phyloP scores from a whole-genome alignment of 1,140 invertebrate genomes.

The Plutomurus gul region DNA sequence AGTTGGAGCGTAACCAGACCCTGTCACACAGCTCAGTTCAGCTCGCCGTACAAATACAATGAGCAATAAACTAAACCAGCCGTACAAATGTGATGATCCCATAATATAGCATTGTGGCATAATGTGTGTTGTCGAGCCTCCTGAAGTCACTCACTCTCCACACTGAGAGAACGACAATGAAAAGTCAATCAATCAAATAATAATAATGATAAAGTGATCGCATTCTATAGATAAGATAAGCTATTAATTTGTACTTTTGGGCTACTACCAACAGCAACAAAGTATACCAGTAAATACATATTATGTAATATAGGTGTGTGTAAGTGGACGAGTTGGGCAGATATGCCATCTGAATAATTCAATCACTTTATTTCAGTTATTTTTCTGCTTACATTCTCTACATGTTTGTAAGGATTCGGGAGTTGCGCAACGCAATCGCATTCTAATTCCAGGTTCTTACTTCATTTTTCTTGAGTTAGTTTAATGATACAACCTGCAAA shows the following conservation, averaged over 20 bases:
- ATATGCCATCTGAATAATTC: background rate
- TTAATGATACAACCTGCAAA: too few relatives aligned
- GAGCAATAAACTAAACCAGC: conserved; percentile 14
- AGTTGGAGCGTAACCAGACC: conserved; percentile 5
- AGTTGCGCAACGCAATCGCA: too few relatives aligned
- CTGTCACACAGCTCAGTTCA: background rate
- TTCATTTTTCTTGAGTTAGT: too few relatives aligned
- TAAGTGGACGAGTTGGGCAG: background rate
- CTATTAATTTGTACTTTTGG: background rate
- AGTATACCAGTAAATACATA: background rate
- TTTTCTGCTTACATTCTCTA: background rate
- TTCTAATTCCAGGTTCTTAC: too few relatives aligned
- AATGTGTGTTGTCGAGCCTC: background rate
- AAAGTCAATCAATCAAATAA: conserved; percentile 24
- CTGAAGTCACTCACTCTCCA: background rate
- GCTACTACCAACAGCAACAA: background rate
- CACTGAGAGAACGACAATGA: background rate
- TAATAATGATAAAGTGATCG: conserved; percentile 19
- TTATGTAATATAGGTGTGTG: background rate
- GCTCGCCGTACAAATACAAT: background rate
- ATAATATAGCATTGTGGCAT: background rate
- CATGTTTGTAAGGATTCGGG: too few relatives aligned
- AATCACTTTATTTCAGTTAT: background rate
- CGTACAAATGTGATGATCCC: conserved; percentile 10
- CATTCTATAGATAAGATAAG: conserved; percentile 1